Conservation (phyloP, 1,140 invertebrate genomes). For the Trichoplusia ni region DNA sequence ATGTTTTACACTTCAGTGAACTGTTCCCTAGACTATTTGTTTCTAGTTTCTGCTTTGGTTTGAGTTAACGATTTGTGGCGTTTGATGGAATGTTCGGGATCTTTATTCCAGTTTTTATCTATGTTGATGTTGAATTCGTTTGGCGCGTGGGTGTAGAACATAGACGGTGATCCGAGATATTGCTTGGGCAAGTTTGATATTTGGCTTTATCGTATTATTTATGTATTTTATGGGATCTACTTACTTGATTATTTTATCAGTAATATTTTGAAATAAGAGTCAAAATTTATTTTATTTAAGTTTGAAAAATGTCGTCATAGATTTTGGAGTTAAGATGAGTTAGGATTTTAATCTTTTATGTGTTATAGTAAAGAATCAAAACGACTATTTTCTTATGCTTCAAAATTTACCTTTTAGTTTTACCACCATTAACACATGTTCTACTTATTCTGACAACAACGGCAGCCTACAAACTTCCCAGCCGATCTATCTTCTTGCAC, state of each 20-base stretch:
- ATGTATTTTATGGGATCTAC: too few relatives aligned
- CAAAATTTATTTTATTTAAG: too few relatives aligned
- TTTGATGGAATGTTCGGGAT: neutral
- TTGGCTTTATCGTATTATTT: too few relatives aligned
- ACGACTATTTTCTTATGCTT: too few relatives aligned
- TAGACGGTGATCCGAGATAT: neutral
- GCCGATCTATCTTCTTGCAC: slow-evolving; percentile 22
- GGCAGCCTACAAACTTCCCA: neutral
- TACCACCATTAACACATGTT: slow-evolving; percentile 10
- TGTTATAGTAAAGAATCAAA: too few relatives aligned
- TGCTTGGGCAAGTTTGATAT: too few relatives aligned
- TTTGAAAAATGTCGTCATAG: too few relatives aligned
- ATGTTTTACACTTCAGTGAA: slow-evolving; percentile 35
- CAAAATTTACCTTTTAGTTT: slow-evolving; percentile 19
- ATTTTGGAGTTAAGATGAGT: too few relatives aligned
- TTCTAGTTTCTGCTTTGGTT: slow-evolving; percentile 7
- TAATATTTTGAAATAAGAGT: too few relatives aligned
- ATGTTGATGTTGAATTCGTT: neutral
- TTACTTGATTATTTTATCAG: too few relatives aligned
- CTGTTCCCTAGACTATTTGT: slow-evolving; percentile 27
- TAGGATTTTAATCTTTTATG: too few relatives aligned
- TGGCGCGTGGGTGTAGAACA: neutral
- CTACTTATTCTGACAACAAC: slow-evolving; percentile 16
- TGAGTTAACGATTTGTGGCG: slow-evolving; percentile 7
- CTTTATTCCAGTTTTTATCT: neutral